Percentiles rank a stretch among this genome's conserved stretches.
phyloP scores from a whole-genome alignment of 2,113 vertebrate species.

The Dunckerocampus dactyliophorus region DNA sequence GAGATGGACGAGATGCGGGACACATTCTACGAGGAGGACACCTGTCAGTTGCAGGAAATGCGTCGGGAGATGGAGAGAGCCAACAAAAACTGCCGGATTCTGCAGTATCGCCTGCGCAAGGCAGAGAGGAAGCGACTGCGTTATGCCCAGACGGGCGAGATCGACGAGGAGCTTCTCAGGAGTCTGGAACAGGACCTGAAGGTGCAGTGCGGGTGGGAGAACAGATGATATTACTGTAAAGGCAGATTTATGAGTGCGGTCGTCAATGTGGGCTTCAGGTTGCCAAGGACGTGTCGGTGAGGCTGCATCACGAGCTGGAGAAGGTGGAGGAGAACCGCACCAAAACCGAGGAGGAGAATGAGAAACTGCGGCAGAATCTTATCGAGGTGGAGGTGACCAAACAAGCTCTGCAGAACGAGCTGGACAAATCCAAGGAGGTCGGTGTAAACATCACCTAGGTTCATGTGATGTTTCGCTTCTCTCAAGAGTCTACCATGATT shows the following conservation, averaged over 20 bases:
- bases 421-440: slow-evolving; percentile 94
- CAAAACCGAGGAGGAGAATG: slow-evolving; percentile 94
- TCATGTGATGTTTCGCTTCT: not conserved
- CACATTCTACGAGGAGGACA: slow-evolving; percentile 96
- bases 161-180: slow-evolving; percentile 90
- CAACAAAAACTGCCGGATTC: slow-evolving; percentile 98
- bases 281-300: slow-evolving; percentile 95
- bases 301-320: slow-evolving; percentile 94
- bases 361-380: slow-evolving; percentile 89
- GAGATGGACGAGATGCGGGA: slow-evolving; percentile 99
- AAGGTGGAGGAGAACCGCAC: slow-evolving; percentile 95
- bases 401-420: slow-evolving; percentile 91
- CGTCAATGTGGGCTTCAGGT: slow-evolving; percentile 73
- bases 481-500: not conserved
- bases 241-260: not conserved
- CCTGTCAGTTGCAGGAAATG: slow-evolving; percentile 96
- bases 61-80: slow-evolving; percentile 93
- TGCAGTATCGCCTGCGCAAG: slow-evolving; percentile 96
- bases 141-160: slow-evolving; percentile 88
- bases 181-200: slow-evolving; percentile 97
- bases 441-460: not conserved
- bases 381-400: slow-evolving; percentile 94
- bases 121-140: slow-evolving; percentile 91
- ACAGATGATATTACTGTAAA: not conserved
- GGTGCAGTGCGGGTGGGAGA: slow-evolving; percentile 60